phyloP scores from a whole-genome alignment of 2,888 invertebrate species.

The Morinoia aosen region DNA sequence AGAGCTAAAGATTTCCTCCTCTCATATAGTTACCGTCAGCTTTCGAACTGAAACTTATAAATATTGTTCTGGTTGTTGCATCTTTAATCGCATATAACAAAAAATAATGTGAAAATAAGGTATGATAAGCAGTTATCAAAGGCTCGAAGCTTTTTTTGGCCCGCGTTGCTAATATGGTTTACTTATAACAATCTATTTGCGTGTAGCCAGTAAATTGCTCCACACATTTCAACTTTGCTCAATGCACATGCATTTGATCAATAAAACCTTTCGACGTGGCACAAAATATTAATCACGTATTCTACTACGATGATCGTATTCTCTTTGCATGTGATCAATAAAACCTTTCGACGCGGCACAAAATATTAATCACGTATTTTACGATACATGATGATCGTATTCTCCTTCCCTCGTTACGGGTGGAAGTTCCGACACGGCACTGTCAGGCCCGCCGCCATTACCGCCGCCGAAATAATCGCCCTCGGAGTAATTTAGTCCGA shows the following conservation, averaged over 20 bases:
- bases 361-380: not conserved
- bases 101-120: not conserved
- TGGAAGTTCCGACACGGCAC: not conserved
- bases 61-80: not conserved
- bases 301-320: not conserved
- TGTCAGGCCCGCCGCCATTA: not conserved
- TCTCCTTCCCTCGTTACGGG: not conserved
- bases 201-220: too few relatives aligned
- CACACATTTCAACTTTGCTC: too few relatives aligned
- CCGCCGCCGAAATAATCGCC: not conserved
- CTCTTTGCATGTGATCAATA: not conserved
- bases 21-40: not conserved
- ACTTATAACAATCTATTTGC: too few relatives aligned
- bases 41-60: not conserved
- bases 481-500: constrained; percentile 25
- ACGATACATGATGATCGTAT: not conserved
- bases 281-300: too few relatives aligned
- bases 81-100: not conserved
- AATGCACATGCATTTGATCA: too few relatives aligned
- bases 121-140: too few relatives aligned
- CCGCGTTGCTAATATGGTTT: too few relatives aligned
- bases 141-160: too few relatives aligned
- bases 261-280: too few relatives aligned
- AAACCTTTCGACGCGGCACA: too few relatives aligned
- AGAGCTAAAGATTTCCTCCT: not conserved